Evolutionary conservation across 2,113 vertebrate species (phyloP), one percentile per base, ranked within the genome.

Genomic region (Phodopus roborovskii): DNA sequence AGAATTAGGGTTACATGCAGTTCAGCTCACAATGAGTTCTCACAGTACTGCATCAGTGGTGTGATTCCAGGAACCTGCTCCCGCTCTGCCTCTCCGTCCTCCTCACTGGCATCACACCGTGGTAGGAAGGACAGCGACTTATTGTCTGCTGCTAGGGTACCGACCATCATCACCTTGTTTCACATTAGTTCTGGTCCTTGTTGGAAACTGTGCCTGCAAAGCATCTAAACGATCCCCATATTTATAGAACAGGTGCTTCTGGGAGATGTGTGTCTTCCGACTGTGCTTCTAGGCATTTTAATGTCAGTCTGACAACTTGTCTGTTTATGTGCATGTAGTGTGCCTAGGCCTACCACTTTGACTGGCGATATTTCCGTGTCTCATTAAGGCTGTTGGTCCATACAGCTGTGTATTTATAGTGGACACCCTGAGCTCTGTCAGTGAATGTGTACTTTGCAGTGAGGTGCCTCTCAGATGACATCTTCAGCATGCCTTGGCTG

Each of bases 211-310:
- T 84, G 50, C 36, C 66, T 92, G 30, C 74, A 88, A 83, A 96
- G 50, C 90, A 73, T 48, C 77, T 58, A 68, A 88, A 91, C 68
- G 3, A 13, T 3, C 15, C 15, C 58, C 39, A 3, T 30, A 13
- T 53, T 77, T 56, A 39, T 33, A 26, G n/a, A 89, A 45, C 50
- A 33, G 0, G 56, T 28, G 30, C 77, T 36, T 16, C 58, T 82
- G 64, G 39, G 45, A 83, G 56, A 1, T 91, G 84, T 71, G 85
- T 60, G 20, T 92, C 75, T 83, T 53, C 30, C 58, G 75, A 19
- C 88, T 84, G 50, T 36, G 50, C 66, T 78, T 91, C n/a, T 66
- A 74, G 95, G 58, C 83, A 71, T 94, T 90, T 86, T 94, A 75
- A 11, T 30, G 62, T 70, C 81, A 90, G 45, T 81, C 36, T 56